Evolutionary conservation across 2,888 invertebrate genomes (phyloP).

Genomic region (Drosophila falleni): DNA sequence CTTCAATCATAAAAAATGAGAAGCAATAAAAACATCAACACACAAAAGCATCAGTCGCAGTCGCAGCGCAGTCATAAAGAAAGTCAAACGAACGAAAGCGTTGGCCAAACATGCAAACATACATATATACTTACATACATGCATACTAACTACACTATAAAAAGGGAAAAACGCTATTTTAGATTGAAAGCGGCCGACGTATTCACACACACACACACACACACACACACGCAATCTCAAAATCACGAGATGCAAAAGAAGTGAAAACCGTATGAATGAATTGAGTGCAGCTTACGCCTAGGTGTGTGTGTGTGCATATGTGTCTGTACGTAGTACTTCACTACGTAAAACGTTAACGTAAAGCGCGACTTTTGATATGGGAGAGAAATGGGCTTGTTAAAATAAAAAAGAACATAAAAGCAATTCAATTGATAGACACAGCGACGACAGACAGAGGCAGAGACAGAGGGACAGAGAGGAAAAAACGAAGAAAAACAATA

Average conservation of each 20-base stretch:
- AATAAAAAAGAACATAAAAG: constrained; percentile 18
- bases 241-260: constrained; percentile 17
- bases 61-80: constrained; percentile 50
- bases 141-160: constrained; percentile 18
- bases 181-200: constrained; percentile 50
- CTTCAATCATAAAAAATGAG: constrained; percentile 73
- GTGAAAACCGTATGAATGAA: constrained; percentile 71
- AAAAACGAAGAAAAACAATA: constrained; percentile 31
- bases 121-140: no score
- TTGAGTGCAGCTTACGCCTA: constrained; percentile 28
- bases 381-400: constrained; percentile 32
- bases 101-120: constrained; percentile 36
- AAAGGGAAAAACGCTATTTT: constrained; percentile 67
- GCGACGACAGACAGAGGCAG: constrained; percentile 25
- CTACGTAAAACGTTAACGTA: constrained; percentile 55
- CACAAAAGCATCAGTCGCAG: constrained; percentile 35
- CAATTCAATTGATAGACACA: constrained; percentile 53
- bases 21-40: constrained; percentile 61
- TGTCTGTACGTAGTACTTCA: constrained; percentile 17
- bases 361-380: constrained; percentile 56
- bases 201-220: constrained; percentile 1
- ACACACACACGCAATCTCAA: not conserved
- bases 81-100: constrained; percentile 59
- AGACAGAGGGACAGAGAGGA: not conserved
- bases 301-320: constrained; percentile 12